These are phyloP conservation scores for Dendrolimus punctatus DNA, from an alignment of 1,140 invertebrate species.

Conservation along the genomic window DNA sequence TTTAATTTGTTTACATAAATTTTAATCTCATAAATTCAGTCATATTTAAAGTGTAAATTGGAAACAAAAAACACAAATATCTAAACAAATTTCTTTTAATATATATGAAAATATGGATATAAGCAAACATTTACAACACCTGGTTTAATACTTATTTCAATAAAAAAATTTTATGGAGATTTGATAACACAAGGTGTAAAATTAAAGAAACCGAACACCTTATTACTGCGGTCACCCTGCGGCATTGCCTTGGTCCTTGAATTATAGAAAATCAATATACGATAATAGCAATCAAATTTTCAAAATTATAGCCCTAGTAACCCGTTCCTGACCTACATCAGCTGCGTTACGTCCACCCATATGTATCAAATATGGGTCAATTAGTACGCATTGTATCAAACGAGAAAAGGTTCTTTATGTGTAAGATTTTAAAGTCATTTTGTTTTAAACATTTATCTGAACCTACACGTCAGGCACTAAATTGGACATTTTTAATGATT, in stretches of 20 bases:
- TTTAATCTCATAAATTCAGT: too few relatives aligned
- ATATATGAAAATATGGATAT: slow-evolving; percentile 12
- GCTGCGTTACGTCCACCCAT: slow-evolving; percentile 43
- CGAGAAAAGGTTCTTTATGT: slow-evolving; percentile 15
- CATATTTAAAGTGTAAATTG: too few relatives aligned
- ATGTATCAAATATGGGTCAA: slow-evolving; percentile 51
- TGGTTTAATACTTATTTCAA: slow-evolving; percentile 40
- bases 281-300: slow-evolving; percentile 53
- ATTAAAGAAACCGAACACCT: slow-evolving; percentile 41
- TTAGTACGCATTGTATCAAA: slow-evolving; percentile 21
- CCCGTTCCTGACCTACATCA: slow-evolving; percentile 49
- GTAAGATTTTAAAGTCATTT: slow-evolving; percentile 16
- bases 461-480: slow-evolving; percentile 7
- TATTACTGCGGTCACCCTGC: slow-evolving; percentile 40
- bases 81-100: too few relatives aligned
- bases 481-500: slow-evolving; percentile 33
- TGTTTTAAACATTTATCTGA: not conserved
- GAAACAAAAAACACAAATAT: too few relatives aligned
- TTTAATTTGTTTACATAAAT: too few relatives aligned
- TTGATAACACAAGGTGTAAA: slow-evolving; percentile 61
- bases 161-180: slow-evolving; percentile 28
- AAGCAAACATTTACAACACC: slow-evolving; percentile 33
- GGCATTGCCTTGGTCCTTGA: slow-evolving; percentile 31
- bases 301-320: slow-evolving; percentile 52
- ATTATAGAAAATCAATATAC: slow-evolving; percentile 57